Evolutionary conservation across 2,113 vertebrate species (phyloP), one percentile per base, ranked within the genome.

Genomic region (Tinamus guttatus): DNA sequence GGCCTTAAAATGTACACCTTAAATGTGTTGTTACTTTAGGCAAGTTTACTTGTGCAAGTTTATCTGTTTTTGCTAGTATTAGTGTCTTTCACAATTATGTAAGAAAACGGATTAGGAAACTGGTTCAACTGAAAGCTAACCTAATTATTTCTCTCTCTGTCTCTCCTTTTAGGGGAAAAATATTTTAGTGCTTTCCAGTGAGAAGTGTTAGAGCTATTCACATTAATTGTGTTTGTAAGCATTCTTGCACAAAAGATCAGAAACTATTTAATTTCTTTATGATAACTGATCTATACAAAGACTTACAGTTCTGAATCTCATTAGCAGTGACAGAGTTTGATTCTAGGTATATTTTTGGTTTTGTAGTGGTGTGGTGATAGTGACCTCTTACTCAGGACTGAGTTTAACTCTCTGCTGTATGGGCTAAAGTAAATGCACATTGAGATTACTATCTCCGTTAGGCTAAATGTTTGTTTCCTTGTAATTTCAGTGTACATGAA

Each of bases 151-250:
- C 43, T 56, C 15, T 82, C 73, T 45, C 5, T 27, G 0, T 62
- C 87, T 74, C 40, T 81, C 41, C 13, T 15, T 5, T 3, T 78
- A 40, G 28, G 17, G 9, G 5, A 62, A 56, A 83, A 56, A 69
- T 40, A 13, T 16, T 25, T 45, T 69, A 17, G 36, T 59, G 49
- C 64, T 62, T 60, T 83, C 54, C 45, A 45, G 81, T 22, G 34
- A 70, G 18, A 85, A 95, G 18, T 83, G 85, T 59, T 60, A 41
- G 76, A 81, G 82, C 60, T 96, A 65, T 95, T 96, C 83, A 88
- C 85, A 51, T 1, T 1, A 63, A 32, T 59, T 83, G 64, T 96
- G 60, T 96, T 92, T 85, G 85, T 94, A 82, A 85, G 64, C 54
- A 38, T 87, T 81, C 60, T 84, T 89, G 81, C 69, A 89, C 21